Evolutionary conservation across 1,140 invertebrate genomes (phyloP).

Genomic region (Drosophila bifasciata): DNA sequence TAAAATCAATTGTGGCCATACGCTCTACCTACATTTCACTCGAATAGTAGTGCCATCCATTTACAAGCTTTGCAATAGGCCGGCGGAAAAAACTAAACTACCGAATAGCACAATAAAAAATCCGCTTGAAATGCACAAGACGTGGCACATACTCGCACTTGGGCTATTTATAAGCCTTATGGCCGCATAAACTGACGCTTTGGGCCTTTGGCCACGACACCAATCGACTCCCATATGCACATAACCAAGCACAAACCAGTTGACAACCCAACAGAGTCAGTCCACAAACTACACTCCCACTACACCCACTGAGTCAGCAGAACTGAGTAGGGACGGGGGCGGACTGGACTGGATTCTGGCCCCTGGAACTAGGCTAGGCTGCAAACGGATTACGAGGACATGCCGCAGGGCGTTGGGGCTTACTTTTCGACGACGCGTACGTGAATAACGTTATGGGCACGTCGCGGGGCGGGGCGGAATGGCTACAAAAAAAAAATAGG

Average conservation of each 20-base stretch:
- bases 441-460: constrained; percentile 72
- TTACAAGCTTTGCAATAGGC: constrained; percentile 4
- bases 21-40: constrained; percentile 13
- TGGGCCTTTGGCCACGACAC: constrained; percentile 61
- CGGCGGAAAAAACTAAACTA: neutral
- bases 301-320: constrained; percentile 72
- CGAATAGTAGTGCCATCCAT: neutral
- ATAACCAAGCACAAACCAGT: constrained; percentile 69
- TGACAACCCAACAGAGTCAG: constrained; percentile 9
- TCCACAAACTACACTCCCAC: neutral
- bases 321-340: constrained; percentile 44
- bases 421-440: constrained; percentile 76
- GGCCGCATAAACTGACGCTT: constrained; percentile 59
- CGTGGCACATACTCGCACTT: constrained; percentile 37
- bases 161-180: constrained; percentile 62
- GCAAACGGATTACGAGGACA: constrained; percentile 81
- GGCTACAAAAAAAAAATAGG: constrained; percentile 5
- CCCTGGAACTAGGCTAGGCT: constrained; percentile 62
- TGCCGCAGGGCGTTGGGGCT: constrained; percentile 78
- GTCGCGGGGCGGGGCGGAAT: constrained; percentile 21
- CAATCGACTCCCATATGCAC: constrained; percentile 76
- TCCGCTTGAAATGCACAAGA: constrained; percentile 56
- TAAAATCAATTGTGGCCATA: constrained; percentile 50
- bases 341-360: constrained; percentile 4
- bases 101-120: constrained; percentile 28